A percentile compares a stretch with the other conserved stretches of the same genome.
Evolutionary conservation across 1,140 invertebrate species (phyloP).

Genomic region (Pantala flavescens): DNA sequence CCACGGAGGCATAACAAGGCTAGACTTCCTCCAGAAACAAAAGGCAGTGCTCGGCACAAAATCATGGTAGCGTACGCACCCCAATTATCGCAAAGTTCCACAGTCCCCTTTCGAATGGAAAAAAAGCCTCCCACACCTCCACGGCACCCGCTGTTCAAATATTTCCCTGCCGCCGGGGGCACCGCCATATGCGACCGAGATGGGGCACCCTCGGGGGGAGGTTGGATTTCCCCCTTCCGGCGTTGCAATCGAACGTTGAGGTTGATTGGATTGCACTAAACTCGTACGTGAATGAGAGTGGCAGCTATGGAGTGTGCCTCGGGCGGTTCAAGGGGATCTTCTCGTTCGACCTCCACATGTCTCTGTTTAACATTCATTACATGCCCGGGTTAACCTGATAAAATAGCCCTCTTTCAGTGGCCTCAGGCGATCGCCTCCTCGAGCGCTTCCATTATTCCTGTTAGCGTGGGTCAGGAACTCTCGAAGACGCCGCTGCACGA

Average conservation of each 20-base stretch:
- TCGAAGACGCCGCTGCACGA: too few relatives aligned
- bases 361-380: conserved; percentile 21
- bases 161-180: conserved; percentile 13
- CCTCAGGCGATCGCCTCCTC: background rate
- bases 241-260: background rate
- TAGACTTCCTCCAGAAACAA: background rate
- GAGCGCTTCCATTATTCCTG: background rate
- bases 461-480: too few relatives aligned
- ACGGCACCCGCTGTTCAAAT: conserved; percentile 13
- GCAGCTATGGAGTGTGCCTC: background rate
- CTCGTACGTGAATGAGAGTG: background rate
- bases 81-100: background rate
- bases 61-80: background rate
- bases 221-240: conserved; percentile 11
- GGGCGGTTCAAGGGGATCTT: conserved; percentile 10
- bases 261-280: conserved; percentile 9
- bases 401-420: conserved; percentile 9
- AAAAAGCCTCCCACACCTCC: background rate
- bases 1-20: too few relatives aligned
- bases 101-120: background rate
- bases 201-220: background rate
- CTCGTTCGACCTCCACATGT: conserved; percentile 14
- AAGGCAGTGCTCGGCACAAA: background rate
- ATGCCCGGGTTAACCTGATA: conserved; percentile 21
- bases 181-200: conserved; percentile 9